phyloP scores from a whole-genome alignment of 35 echinoderm and acorn worm species.

The Amphiura filiformis region DNA sequence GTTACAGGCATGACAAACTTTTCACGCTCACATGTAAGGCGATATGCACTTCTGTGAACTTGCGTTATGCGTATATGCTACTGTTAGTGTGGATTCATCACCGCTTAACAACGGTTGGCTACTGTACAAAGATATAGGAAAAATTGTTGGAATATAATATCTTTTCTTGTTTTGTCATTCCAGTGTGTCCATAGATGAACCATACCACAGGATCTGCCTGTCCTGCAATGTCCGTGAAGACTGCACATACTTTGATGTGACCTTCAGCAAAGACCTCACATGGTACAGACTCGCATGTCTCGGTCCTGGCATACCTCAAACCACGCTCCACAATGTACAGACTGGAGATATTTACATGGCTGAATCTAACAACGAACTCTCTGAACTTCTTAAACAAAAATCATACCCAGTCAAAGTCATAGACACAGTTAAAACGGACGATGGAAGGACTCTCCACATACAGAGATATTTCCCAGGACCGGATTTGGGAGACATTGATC shows the following conservation, averaged over 20 bases:
- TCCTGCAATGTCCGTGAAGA: conserved; percentile 31
- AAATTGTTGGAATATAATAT: no score
- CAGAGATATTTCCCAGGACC: not conserved
- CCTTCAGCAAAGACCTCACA: conserved; percentile 35
- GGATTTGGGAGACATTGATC: conserved; percentile 47
- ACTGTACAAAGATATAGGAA: no score
- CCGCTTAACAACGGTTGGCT: no score
- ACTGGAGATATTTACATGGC: not conserved
- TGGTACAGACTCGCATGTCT: conserved; percentile 66
- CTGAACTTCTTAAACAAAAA: conserved; percentile 35
- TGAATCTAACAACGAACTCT: conserved; percentile 55
- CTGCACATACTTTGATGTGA: conserved; percentile 57
- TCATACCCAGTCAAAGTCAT: conserved; percentile 21
- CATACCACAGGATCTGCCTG: conserved; percentile 17
- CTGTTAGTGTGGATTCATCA: no score
- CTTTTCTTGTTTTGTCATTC: not conserved
- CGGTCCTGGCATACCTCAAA: conserved; percentile 53
- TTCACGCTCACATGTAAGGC: no score
- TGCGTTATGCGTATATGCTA: no score
- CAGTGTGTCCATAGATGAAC: not conserved
- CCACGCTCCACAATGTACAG: conserved; percentile 34
- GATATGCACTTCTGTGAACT: no score
- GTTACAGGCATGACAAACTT: no score
- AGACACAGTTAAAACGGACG: not conserved
- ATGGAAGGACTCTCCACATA: not conserved